Base-by-base conservation (phyloP, 2,888 invertebrate species). In the Tolmerus cingulatus region DNA sequence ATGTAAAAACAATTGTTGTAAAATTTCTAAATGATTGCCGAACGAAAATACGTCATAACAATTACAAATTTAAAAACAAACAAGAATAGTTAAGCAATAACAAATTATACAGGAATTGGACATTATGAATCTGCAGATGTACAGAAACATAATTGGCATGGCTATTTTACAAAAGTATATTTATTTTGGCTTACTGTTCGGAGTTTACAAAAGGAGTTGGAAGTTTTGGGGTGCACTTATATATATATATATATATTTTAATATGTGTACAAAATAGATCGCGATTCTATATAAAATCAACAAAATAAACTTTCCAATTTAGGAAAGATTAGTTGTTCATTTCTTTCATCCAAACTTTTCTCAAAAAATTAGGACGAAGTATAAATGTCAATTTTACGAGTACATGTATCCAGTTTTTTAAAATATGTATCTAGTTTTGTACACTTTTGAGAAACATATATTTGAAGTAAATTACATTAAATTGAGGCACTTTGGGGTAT, bases 51-150 rank as follows among this genome's bases (percentile, higher is more conserved):
- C 76, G 34, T 82, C 40, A 82, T 82, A 82, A 82, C 82, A 82
- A 82, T 66, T 82, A 57, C 34, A 82, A 82, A 34, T 66, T 57
- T 82, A 19, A 55, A 82, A 82, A 82, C 82, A 82, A 82, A 82
- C 82, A 82, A 82, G 82, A 82, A 82, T 82, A 66, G 66, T 66
- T 66, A 82, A 82, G n/a, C 51, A 57, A 34, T 82, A 82, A 82
- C 82, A 82, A 82, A 51, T 82, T 66, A 66, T 66, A 66, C 66
- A 66, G 66, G 66, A 66, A 66, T 66, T 66, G 23, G 23, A 66
- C 9, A 66, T 19, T 12, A 19, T 27, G 66, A 12, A 19, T 27
- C 27, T 66, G 12, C 12, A 8, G 66, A 66, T 66, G 12, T 2
- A 66, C 66, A 66, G 23, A 2, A 66, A 66, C 66, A 66, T 19